Conservation (phyloP, 2,888 invertebrate species). For the Eustalomyia histrio region DNA sequence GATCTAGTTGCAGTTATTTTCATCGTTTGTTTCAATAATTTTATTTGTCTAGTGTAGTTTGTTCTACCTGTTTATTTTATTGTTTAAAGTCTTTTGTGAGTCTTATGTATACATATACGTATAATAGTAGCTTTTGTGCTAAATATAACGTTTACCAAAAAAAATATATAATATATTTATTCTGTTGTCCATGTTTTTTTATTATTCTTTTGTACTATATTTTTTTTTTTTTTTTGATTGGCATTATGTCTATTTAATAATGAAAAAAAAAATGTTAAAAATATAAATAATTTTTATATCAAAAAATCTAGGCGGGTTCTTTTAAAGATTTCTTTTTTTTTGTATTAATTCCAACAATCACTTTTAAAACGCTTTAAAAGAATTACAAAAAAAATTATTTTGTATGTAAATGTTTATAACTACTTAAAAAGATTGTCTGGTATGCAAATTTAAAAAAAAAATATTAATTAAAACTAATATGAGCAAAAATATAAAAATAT, state of each 20-base stretch:
- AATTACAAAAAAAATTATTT: constrained; percentile 5
- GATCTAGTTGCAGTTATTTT: too few species aligned
- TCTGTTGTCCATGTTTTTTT: constrained; percentile 8
- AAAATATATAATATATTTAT: constrained; percentile 17
- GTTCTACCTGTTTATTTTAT: constrained; percentile 43
- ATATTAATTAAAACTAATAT: constrained; percentile 27
- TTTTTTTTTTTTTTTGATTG: constrained; percentile 46
- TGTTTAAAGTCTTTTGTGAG: constrained; percentile 11
- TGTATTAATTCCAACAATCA: constrained; percentile 32
- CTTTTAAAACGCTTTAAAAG: constrained; percentile 23
- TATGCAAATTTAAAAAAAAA: constrained; percentile 44
- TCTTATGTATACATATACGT: neutral
- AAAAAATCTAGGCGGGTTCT: constrained; percentile 38
- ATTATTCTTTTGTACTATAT: constrained; percentile 49
- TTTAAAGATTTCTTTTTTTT: constrained; percentile 25
- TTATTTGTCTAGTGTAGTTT: neutral
- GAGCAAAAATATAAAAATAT: constrained; percentile 8
- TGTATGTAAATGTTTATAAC: constrained; percentile 29
- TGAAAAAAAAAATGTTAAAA: constrained; percentile 20
- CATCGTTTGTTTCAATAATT: neutral
- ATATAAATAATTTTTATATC: too few species aligned
- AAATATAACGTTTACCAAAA: constrained; percentile 42
- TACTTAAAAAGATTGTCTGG: constrained; percentile 38
- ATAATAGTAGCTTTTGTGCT: constrained; percentile 28
- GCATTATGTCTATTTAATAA: constrained; percentile 39